A percentile compares a stretch with the other conserved stretches of the same genome.
phyloP scores from a whole-genome alignment of 2,888 invertebrate genomes.

The Protonemura montana region DNA sequence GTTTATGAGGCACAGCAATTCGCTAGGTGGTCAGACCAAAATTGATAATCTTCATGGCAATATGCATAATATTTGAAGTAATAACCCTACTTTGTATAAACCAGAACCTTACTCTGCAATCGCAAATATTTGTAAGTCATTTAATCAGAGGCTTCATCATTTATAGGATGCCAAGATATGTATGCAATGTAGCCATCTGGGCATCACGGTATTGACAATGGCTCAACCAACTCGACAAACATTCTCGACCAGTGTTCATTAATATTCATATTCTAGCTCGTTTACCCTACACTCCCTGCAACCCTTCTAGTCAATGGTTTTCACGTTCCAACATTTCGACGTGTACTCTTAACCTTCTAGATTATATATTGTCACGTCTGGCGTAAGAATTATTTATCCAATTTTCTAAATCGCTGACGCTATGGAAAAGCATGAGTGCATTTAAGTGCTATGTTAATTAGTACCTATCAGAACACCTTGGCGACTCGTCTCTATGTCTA shows the following conservation, averaged over 20 bases:
- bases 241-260: slow-evolving; percentile 4
- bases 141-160: not conserved
- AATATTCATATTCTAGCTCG: not conserved
- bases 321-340: not conserved
- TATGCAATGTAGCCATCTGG: not conserved
- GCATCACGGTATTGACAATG: not conserved
- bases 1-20: not conserved
- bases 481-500: too few species aligned
- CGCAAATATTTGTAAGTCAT: slow-evolving; percentile 12
- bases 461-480: too few species aligned
- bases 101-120: not conserved
- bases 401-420: not conserved
- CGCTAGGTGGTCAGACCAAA: not conserved
- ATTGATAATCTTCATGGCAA: not conserved
- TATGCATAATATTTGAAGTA: not conserved
- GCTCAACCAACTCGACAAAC: not conserved
- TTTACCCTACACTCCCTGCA: not conserved
- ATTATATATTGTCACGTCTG: not conserved
- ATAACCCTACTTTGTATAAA: too few species aligned
- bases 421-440: not conserved
- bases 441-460: not conserved
- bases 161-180: not conserved
- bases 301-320: not conserved
- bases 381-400: not conserved
- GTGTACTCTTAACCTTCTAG: too few species aligned